phyloP scores from a whole-genome alignment of 23 tunicate genomes.

The Trididemnum nubilum region DNA sequence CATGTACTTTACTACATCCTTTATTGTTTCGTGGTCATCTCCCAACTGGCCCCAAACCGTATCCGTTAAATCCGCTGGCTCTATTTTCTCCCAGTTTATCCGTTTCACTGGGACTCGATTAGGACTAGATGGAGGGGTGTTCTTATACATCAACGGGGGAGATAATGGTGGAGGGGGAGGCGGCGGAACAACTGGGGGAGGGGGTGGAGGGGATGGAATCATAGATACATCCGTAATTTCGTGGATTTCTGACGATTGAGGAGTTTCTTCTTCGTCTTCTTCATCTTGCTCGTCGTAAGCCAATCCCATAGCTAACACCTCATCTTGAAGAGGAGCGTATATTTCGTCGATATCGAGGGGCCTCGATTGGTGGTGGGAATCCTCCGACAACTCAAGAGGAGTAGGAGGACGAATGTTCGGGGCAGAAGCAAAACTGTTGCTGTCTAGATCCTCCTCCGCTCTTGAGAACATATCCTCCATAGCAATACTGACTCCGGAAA shows the following conservation, averaged over 20 bases:
- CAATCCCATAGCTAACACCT: slow-evolving; percentile 60
- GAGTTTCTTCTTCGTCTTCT: slow-evolving; percentile 41
- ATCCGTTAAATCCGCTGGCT: slow-evolving; percentile 67
- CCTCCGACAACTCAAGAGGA: background rate
- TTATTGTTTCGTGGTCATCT: slow-evolving; percentile 74
- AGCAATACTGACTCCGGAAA: slow-evolving; percentile 65
- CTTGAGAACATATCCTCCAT: slow-evolving; percentile 59
- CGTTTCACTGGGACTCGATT: slow-evolving; percentile 58
- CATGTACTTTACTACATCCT: slow-evolving; percentile 82
- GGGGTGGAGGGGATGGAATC: slow-evolving; percentile 49
- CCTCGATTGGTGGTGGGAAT: background rate
- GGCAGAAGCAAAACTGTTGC: slow-evolving; percentile 18
- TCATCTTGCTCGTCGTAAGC: slow-evolving; percentile 55
- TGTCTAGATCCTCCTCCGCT: slow-evolving; percentile 63
- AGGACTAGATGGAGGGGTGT: slow-evolving; percentile 51
- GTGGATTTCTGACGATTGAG: background rate
- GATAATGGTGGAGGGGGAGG: slow-evolving; percentile 68
- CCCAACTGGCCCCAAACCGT: slow-evolving; percentile 93
- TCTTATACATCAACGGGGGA: slow-evolving; percentile 37
- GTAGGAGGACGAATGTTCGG: slow-evolving; percentile 6
- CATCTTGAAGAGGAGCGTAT: slow-evolving; percentile 64
- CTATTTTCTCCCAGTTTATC: slow-evolving; percentile 92
- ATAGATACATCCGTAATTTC: background rate
- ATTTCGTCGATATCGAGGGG: slow-evolving; percentile 42
- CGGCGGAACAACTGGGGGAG: slow-evolving; percentile 39